Conservation (phyloP, 2,888 invertebrate genomes). For the Baronia brevicornis region DNA sequence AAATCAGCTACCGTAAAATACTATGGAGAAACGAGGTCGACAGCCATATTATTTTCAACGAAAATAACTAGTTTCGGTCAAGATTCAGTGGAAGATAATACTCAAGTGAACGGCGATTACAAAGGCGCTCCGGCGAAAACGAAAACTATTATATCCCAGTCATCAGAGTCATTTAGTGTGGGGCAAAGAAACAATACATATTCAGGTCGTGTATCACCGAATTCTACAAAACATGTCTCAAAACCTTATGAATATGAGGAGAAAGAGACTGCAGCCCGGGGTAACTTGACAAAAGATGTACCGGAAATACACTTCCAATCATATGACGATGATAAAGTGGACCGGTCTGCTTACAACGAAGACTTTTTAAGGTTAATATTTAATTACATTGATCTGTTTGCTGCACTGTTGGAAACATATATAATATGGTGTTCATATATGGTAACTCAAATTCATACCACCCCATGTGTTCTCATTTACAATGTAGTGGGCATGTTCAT, state of each 20-base stretch:
- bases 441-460: too few relatives aligned
- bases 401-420: too few relatives aligned
- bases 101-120: conserved; percentile 54
- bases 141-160: conserved; percentile 57
- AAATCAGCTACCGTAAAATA: conserved; percentile 59
- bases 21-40: conserved; percentile 55
- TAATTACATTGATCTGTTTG: conserved; percentile 37
- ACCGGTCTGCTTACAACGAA: conserved; percentile 49
- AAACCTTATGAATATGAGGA: conserved; percentile 45
- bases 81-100: conserved; percentile 55
- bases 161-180: conserved; percentile 58
- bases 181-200: conserved; percentile 58
- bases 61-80: conserved; percentile 72
- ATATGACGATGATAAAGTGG: conserved; percentile 63
- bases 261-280: conserved; percentile 35
- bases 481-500: conserved; percentile 24
- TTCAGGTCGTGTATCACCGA: too few relatives aligned
- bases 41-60: conserved; percentile 66
- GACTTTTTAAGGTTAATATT: conserved; percentile 72
- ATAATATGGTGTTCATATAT: too few relatives aligned
- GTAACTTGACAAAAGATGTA: conserved; percentile 43
- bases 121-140: conserved; percentile 64
- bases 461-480: too few relatives aligned
- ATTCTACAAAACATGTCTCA: too few relatives aligned
- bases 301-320: conserved; percentile 73